A percentile compares a stretch with the other conserved stretches of the same genome.
These are phyloP conservation scores for Dipus sagitta DNA, from an alignment of 2,797 vertebrate species.

Conservation along the genomic window DNA sequence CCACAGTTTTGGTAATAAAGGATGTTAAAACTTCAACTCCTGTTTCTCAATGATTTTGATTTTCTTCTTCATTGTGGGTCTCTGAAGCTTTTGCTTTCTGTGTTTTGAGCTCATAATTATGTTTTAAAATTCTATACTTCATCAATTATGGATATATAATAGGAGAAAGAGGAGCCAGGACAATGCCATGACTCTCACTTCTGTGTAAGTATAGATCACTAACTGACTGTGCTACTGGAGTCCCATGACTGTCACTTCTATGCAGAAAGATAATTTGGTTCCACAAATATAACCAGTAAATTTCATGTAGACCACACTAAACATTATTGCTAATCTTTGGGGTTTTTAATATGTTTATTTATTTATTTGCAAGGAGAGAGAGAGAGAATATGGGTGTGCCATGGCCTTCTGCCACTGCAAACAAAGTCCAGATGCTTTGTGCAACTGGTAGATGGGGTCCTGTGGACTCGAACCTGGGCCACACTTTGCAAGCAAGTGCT, in stretches of 20 bases:
- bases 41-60: neutral
- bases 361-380: no score
- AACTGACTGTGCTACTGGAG: no score
- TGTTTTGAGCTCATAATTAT: neutral
- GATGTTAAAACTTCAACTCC: neutral
- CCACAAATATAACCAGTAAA: neutral
- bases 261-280: conserved; percentile 3
- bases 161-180: neutral
- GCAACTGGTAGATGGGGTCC: no score
- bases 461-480: no score
- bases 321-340: neutral
- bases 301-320: conserved; percentile 34
- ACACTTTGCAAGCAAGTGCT: no score
- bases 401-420: no score
- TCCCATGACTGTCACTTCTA: neutral
- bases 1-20: neutral
- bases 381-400: no score
- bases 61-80: neutral
- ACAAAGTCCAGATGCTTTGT: no score
- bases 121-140: neutral
- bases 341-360: no score
- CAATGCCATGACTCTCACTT: neutral
- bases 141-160: neutral
- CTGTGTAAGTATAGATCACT: no score
- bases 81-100: neutral